Evolutionary conservation across 2,888 invertebrate genomes (phyloP).

Genomic region (Ophioninae sp.): DNA sequence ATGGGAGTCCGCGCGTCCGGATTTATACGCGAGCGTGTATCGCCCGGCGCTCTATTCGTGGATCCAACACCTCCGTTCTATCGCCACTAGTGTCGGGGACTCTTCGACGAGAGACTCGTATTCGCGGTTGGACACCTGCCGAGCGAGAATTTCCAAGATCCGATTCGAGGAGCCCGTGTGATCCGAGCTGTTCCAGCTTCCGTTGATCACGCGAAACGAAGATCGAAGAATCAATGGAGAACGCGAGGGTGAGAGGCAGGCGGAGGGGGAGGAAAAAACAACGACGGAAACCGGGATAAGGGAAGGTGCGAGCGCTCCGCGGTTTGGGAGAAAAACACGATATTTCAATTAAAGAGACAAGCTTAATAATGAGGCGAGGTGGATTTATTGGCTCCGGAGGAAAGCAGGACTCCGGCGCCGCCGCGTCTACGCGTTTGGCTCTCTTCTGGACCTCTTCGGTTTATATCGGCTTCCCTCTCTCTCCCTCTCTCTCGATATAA

Average conservation of each 20-base stretch:
- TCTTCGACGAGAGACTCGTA: constrained; percentile 71
- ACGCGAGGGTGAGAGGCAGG: background rate
- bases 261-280: background rate
- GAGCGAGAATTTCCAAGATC: constrained; percentile 15
- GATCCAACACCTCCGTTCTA: constrained; percentile 64
- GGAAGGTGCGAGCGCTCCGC: constrained; percentile 45
- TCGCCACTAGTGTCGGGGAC: constrained; percentile 72
- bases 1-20: background rate
- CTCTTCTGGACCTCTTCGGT: constrained; percentile 29
- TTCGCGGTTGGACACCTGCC: constrained; percentile 14
- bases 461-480: constrained; percentile 10
- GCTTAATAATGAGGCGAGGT: constrained; percentile 83
- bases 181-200: constrained; percentile 31
- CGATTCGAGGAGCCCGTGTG: constrained; percentile 27
- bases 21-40: background rate
- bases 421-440: constrained; percentile 70
- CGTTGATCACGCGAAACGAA: constrained; percentile 9
- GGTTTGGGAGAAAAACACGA: constrained; percentile 82
- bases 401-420: constrained; percentile 67
- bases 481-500: constrained; percentile 32
- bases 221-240: constrained; percentile 16
- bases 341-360: constrained; percentile 85
- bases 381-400: constrained; percentile 76
- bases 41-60: constrained; percentile 6
- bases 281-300: constrained; percentile 43